Evolutionary conservation across 2,797 vertebrate genomes (phyloP), one percentile per base, ranked within the genome.

Genomic region (Ataeniobius toweri): DNA sequence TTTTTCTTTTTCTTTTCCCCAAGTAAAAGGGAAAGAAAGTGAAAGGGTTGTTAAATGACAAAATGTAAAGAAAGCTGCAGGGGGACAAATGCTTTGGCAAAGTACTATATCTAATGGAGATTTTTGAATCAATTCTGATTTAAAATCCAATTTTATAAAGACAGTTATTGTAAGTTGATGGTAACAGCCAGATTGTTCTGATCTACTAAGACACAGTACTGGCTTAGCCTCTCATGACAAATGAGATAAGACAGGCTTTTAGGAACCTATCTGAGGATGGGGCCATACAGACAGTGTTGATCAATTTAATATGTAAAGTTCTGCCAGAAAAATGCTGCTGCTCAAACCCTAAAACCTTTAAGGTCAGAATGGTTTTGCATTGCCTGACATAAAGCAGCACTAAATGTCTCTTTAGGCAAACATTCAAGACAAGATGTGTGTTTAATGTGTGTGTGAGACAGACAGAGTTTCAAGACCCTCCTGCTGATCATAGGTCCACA

Each of bases 401-500:
- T 83, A 86, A 90, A 89, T 88, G 80, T 89, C 74, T 89, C 86
- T 89, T 91, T 78, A 89, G 85, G 83, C 80, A 79, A 79, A 77
- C 56, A 46, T 80, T 77, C 63, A 51, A 83, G 69, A 71, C 61
- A 6, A 61, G 69, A 31, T 55, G 74, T 80, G 74, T 71, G 67
- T 48, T n/a, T 79, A 63, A 78, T 36, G n/a, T 69, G 68, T 58
- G 51, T 39, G 68, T 26, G 71, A 72, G 63, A 36, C 12, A 55
- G 71, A 48, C 78, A 76, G 73, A 80, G 75, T 75, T 78, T 71
- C 86, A 84, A 87, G 87, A 76, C 72, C 80, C 85, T 88, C 86
- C 88, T 75, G 83, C 89, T 90, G 86, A 85, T 91, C 80, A 84
- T 74, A 88, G 80, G 80, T 89, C 88, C 91, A 89, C 84, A 80